Conservation (phyloP, 2,113 vertebrate species). For the Dissostichus mawsoni region DNA sequence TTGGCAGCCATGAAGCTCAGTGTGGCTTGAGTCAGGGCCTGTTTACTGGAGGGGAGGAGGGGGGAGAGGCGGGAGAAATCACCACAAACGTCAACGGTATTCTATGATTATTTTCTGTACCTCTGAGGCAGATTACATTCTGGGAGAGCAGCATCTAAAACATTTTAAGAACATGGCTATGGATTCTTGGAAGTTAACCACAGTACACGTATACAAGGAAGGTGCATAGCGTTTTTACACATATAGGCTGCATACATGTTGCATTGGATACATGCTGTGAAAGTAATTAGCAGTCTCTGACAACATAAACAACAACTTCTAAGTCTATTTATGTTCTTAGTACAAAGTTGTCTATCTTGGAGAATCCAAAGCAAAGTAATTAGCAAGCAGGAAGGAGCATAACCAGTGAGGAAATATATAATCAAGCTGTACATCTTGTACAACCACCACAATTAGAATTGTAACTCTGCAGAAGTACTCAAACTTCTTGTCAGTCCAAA, state of each 20-base stretch:
- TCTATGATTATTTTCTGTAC: slow-evolving; percentile 53
- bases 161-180: slow-evolving; percentile 18
- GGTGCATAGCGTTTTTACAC: too few species aligned
- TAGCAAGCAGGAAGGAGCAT: too few species aligned
- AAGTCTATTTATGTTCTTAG: too few species aligned
- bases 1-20: slow-evolving; percentile 71
- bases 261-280: too few species aligned
- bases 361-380: too few species aligned
- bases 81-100: slow-evolving; percentile 41
- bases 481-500: slow-evolving; percentile 15
- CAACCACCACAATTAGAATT: background rate
- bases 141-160: slow-evolving; percentile 28
- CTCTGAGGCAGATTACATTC: slow-evolving; percentile 49
- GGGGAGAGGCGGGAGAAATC: slow-evolving; percentile 1
- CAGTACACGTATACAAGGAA: background rate
- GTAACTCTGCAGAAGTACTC: slow-evolving; percentile 4
- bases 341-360: too few species aligned
- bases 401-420: too few species aligned
- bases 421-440: too few species aligned
- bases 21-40: slow-evolving; percentile 66
- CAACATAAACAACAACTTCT: too few species aligned
- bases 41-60: slow-evolving; percentile 53
- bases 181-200: slow-evolving; percentile 38
- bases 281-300: too few species aligned
- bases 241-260: too few species aligned